A percentile compares a stretch with the other conserved stretches of the same genome.
These are phyloP conservation scores for Myotis lucifugus DNA, from an alignment of 2,113 vertebrate species.

Conservation along the genomic window DNA sequence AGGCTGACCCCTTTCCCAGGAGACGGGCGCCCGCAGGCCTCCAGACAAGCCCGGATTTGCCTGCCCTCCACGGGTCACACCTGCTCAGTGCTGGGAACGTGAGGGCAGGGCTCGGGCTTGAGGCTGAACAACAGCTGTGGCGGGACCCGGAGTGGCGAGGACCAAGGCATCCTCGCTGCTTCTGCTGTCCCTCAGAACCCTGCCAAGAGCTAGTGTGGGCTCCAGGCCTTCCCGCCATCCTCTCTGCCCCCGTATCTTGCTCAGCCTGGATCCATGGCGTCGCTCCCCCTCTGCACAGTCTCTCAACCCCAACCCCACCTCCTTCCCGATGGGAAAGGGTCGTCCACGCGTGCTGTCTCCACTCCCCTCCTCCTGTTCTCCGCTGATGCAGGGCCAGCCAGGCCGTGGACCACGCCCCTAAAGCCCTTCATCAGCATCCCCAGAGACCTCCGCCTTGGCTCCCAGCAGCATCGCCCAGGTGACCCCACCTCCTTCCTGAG, in stretches of 20 bases:
- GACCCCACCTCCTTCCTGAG: neutral
- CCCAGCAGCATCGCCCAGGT: neutral
- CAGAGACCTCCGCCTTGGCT: neutral
- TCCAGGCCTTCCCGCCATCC: fast-evolving
- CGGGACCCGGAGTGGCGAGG: neutral
- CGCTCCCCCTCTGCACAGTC: fast-evolving
- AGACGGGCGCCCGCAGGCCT: neutral
- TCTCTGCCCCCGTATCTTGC: too few relatives aligned
- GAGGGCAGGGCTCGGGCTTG: neutral
- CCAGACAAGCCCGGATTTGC: neutral
- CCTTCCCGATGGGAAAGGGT: fast-evolving
- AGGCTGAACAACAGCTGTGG: neutral
- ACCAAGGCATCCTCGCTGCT: neutral
- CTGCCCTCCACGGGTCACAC: neutral
- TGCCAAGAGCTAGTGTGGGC: neutral
- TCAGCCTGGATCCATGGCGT: fast-evolving
- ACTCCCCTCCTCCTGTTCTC: neutral
- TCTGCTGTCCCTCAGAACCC: neutral
- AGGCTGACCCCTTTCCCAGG: neutral
- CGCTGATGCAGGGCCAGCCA: neutral
- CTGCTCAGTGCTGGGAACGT: neutral
- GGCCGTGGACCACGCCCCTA: neutral
- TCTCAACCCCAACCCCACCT: neutral
- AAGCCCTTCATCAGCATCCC: neutral
- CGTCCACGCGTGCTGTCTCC: fast-evolving